phyloP scores from a whole-genome alignment of 2,888 invertebrate genomes.

The Pycnomerus fuliginosus region DNA sequence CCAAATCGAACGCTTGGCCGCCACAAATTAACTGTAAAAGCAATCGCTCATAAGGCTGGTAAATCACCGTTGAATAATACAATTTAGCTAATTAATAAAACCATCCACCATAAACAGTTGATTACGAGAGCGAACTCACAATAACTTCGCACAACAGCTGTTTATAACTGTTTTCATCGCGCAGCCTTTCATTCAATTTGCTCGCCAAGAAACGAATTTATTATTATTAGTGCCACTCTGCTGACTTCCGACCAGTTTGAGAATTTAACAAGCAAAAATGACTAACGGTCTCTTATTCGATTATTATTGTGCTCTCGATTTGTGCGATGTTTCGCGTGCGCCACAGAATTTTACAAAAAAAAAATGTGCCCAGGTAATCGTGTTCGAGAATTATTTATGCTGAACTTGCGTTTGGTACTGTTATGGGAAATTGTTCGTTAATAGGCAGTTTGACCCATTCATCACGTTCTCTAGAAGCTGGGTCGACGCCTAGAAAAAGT shows the following conservation, averaged over 20 bases:
- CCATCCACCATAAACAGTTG: constrained; percentile 17
- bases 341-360: no score
- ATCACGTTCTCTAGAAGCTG: no score
- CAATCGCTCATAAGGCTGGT: constrained; percentile 14
- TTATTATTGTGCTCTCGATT: no score
- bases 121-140: constrained; percentile 14
- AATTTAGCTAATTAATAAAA: constrained; percentile 20
- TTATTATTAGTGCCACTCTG: constrained; percentile 19
- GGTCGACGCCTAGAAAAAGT: no score
- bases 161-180: constrained; percentile 17
- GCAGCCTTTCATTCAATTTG: constrained; percentile 11
- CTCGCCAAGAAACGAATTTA: constrained; percentile 9
- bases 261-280: background rate
- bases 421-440: no score
- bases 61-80: constrained; percentile 19
- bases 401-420: no score
- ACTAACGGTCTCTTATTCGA: no score
- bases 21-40: constrained; percentile 10
- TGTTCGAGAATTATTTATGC: no score
- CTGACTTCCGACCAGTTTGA: constrained; percentile 5
- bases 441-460: no score
- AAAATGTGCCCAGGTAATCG: no score
- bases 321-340: no score
- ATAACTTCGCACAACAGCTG: constrained; percentile 19
- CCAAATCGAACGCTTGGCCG: background rate